phyloP scores from a whole-genome alignment of 2,797 vertebrate species.

The Parotocinclus haroldoi region DNA sequence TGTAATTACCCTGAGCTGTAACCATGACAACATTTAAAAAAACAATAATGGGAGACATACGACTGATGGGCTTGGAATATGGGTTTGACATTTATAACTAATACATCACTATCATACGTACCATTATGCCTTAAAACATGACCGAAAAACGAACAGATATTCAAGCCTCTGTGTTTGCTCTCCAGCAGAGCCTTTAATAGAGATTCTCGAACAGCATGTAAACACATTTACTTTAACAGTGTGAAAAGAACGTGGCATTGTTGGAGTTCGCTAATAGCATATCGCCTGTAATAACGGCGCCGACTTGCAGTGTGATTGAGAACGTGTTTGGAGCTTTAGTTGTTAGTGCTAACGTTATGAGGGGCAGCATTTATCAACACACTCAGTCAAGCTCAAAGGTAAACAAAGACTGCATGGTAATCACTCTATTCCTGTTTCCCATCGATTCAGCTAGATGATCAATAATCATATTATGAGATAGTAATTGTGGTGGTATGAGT shows the following conservation, averaged over 20 bases:
- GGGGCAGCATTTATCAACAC: conserved; percentile 5
- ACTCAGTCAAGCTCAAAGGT: conserved; percentile 13
- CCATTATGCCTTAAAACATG: not conserved
- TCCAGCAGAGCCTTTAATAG: conserved; percentile 17
- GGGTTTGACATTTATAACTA: not conserved
- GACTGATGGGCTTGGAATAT: too few relatives aligned
- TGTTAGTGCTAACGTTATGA: conserved; percentile 18
- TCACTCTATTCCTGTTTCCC: conserved; percentile 19
- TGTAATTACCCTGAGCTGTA: too few relatives aligned
- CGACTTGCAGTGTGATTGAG: conserved; percentile 5
- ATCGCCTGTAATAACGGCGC: not conserved
- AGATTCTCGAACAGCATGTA: conserved; percentile 2
- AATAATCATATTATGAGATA: conserved; percentile 30
- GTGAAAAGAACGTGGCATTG: not conserved
- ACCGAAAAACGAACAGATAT: too few relatives aligned
- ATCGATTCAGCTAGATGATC: conserved; percentile 18
- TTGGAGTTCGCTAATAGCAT: conserved; percentile 6
- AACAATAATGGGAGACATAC: not conserved
- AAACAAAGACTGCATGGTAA: conserved; percentile 27
- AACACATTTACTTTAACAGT: not conserved
- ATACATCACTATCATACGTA: not conserved
- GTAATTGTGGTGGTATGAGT: conserved; percentile 15
- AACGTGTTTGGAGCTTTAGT: conserved; percentile 31
- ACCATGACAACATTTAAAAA: not conserved
- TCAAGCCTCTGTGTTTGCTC: not conserved